A percentile compares a stretch with the other conserved stretches of the same genome.
Evolutionary conservation across 2,797 vertebrate genomes (phyloP).

Genomic region (Sarcoramphus papa): DNA sequence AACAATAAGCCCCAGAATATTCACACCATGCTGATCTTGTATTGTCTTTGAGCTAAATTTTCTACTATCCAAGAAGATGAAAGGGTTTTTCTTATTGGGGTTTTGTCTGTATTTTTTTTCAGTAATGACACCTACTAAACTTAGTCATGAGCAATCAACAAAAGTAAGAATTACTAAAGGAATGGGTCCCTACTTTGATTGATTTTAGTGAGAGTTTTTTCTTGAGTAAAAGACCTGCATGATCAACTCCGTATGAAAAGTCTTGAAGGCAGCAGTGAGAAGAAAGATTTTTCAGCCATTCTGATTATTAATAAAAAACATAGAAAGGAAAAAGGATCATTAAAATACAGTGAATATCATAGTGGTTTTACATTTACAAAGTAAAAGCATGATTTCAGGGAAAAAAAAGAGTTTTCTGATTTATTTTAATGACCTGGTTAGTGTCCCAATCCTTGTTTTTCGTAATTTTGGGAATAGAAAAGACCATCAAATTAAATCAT

Average conservation of each 20-base stretch:
- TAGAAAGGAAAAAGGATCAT: background rate
- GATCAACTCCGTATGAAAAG: background rate
- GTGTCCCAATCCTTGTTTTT: background rate
- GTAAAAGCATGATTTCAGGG: background rate
- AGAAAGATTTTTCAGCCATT: background rate
- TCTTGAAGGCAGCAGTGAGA: background rate
- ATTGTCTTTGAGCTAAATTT: background rate
- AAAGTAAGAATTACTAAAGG: background rate
- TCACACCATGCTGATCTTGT: background rate
- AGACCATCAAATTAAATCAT: background rate
- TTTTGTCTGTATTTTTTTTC: background rate
- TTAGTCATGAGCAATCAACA: background rate
- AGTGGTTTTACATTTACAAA: background rate
- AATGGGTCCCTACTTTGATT: background rate
- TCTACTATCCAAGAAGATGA: background rate
- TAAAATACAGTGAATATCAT: background rate
- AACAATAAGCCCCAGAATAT: background rate
- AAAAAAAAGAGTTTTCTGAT: background rate
- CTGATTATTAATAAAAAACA: background rate
- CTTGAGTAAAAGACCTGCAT: background rate
- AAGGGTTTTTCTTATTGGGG: background rate
- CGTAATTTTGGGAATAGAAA: background rate
- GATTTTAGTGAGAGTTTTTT: background rate
- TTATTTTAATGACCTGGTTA: background rate
- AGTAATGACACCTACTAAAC: background rate